Evolutionary conservation across 2,888 invertebrate genomes (phyloP).

Genomic region (Nematopogon swammerdamellus): DNA sequence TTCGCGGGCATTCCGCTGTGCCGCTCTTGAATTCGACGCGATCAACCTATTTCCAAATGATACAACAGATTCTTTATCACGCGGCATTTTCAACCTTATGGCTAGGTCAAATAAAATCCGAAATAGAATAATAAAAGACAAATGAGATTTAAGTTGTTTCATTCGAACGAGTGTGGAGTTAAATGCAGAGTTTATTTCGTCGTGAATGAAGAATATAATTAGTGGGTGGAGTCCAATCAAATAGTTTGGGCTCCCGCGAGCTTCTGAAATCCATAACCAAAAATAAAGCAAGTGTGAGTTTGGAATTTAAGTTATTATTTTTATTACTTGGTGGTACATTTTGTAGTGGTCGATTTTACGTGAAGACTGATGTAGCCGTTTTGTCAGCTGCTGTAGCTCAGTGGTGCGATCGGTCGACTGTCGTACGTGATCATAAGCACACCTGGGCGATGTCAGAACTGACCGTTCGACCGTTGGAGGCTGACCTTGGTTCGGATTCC

Average conservation of each 20-base stretch:
- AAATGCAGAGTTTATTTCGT: slow-evolving; percentile 49
- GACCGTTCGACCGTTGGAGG: too few species aligned
- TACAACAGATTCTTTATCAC: neutral
- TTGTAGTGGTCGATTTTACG: neutral
- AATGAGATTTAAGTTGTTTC: neutral
- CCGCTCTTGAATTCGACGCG: neutral
- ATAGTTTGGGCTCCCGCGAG: slow-evolving; percentile 25
- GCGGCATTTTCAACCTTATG: neutral
- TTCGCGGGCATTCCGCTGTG: neutral
- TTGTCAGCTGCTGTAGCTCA: too few species aligned
- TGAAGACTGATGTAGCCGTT: too few species aligned
- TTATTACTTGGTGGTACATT: neutral
- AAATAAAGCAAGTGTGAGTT: neutral
- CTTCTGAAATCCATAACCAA: slow-evolving; percentile 7
- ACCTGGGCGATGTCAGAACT: too few species aligned
- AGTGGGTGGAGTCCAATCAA: slow-evolving; percentile 53
- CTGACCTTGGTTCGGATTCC: too few species aligned
- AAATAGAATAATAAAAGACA: neutral
- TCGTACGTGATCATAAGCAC: too few species aligned
- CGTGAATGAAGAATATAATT: slow-evolving; percentile 41
- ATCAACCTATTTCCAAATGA: too few species aligned
- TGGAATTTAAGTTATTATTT: neutral
- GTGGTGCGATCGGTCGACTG: too few species aligned
- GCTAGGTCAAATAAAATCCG: neutral
- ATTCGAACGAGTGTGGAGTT: slow-evolving; percentile 18